These are phyloP conservation scores for Caranx ignobilis DNA, from an alignment of 2,113 vertebrate genomes.

Conservation along the genomic window DNA sequence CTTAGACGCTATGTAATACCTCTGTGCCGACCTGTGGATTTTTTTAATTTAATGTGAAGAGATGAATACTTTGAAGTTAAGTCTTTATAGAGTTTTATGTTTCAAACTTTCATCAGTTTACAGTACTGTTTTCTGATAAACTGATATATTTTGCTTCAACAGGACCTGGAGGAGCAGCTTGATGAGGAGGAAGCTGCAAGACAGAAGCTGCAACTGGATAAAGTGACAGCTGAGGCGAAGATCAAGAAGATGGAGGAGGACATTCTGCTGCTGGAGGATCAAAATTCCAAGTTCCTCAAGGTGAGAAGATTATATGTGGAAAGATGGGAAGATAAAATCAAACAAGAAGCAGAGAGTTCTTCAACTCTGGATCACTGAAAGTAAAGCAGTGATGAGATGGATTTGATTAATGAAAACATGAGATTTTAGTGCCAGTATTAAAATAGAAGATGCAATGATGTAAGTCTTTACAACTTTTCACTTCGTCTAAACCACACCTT, in stretches of 20 bases:
- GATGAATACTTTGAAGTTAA: too few relatives aligned
- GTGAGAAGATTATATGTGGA: slow-evolving; percentile 75
- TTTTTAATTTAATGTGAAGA: too few relatives aligned
- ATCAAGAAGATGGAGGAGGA: slow-evolving; percentile 99
- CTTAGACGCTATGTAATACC: too few relatives aligned
- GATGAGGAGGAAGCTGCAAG: slow-evolving; percentile 97
- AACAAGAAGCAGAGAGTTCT: neutral
- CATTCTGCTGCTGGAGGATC: slow-evolving; percentile 95
- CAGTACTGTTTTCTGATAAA: too few relatives aligned
- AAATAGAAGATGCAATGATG: neutral
- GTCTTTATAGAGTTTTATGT: neutral
- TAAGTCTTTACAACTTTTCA: neutral
- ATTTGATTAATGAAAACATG: neutral
- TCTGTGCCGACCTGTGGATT: too few relatives aligned
- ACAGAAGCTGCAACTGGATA: slow-evolving; percentile 97
- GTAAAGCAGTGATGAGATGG: neutral
- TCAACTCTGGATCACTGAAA: neutral
- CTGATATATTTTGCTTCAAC: neutral
- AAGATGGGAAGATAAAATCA: neutral
- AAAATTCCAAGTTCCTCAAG: slow-evolving; percentile 97
- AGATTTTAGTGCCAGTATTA: neutral
- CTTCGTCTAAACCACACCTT: neutral
- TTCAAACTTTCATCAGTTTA: neutral
- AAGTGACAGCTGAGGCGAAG: slow-evolving; percentile 97
- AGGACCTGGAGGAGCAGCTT: slow-evolving; percentile 98